Evolutionary conservation across 2,888 invertebrate genomes (phyloP), one percentile per base, ranked within the genome.

Genomic region (Plebejus anna): DNA sequence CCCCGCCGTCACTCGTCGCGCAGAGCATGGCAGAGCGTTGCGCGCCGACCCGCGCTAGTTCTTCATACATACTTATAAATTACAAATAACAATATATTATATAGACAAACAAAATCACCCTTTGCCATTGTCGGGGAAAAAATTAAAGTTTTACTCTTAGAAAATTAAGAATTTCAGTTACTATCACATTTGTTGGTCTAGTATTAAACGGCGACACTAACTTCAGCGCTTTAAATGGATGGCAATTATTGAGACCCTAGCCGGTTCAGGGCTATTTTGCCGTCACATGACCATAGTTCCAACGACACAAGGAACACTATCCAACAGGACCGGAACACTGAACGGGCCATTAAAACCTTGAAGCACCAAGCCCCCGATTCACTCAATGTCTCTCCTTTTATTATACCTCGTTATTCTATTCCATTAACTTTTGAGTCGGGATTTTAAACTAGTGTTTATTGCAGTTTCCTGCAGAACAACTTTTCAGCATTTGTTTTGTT

Each of bases 311-410:
- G 16, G 16, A 16, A 16, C 55, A 55, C 13, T 4, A 13, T 51
- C 3, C 55, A 55, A 3, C 16, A 16, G 16, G 16, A 13, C 16
- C 13, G 16, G 55, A 55, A 16, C 16, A 55, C 55, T 47, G 47
- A 47, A 47, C 47, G 47, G 71, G 11, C 38, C 71, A 47, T 42
- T 72, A 47, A 72, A 72, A 16, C 28, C 42, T 72, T 32, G 5
- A 13, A 66, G 66, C 5, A 66, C 22, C 32, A 32, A 55, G 73
- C 73, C 32, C 3, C 73, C 16, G 73, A 73, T 28, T 73, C 55
- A 73, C 73, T 73, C 73, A 32, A 32, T 73, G 73, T 55, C 73
- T 51, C 22, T 73, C 32, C 73, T 51, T 73, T 73, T 73, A 73
- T 36, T 73, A 73, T 22, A 16, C 47, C 38, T 71, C 71, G 9